phyloP scores from a whole-genome alignment of 2,888 invertebrate genomes.

The Automeris io region DNA sequence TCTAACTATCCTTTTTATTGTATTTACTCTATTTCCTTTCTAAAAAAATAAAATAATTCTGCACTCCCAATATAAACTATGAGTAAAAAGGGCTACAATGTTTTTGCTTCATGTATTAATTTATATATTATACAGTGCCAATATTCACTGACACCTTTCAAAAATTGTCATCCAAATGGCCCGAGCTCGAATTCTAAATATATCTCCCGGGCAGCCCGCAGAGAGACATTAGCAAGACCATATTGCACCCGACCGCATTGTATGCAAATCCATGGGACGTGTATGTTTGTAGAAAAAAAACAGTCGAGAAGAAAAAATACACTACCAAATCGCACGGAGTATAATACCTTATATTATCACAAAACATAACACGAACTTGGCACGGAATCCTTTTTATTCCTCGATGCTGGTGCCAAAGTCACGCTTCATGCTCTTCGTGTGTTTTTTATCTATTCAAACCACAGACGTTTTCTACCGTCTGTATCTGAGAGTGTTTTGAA shows the following conservation, averaged over 20 bases:
- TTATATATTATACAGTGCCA: no score
- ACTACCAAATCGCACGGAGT: conserved; percentile 15
- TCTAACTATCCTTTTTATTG: no score
- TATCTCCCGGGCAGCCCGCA: conserved; percentile 5
- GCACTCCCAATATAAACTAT: no score
- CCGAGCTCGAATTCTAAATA: conserved; percentile 2
- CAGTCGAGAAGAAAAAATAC: conserved; percentile 10
- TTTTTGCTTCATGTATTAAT: no score
- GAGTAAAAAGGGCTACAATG: no score
- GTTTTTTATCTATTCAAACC: conserved; percentile 18
- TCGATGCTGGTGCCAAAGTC: conserved; percentile 33
- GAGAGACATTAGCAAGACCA: conserved; percentile 49
- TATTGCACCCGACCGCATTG: conserved; percentile 67
- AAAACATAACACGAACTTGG: conserved; percentile 20
- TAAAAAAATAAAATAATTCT: no score
- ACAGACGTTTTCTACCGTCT: no score
- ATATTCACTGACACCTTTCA: no score
- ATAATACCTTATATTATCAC: conserved; percentile 21
- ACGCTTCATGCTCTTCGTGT: conserved; percentile 24
- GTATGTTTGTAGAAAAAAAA: conserved; percentile 61
- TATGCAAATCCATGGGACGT: conserved; percentile 67
- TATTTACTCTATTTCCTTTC: no score
- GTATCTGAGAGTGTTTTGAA: no score
- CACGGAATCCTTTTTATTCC: conserved; percentile 36
- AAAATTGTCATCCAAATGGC: no score